phyloP scores from a whole-genome alignment of 2,888 invertebrate genomes.

The Sceliomorpha sp. region DNA sequence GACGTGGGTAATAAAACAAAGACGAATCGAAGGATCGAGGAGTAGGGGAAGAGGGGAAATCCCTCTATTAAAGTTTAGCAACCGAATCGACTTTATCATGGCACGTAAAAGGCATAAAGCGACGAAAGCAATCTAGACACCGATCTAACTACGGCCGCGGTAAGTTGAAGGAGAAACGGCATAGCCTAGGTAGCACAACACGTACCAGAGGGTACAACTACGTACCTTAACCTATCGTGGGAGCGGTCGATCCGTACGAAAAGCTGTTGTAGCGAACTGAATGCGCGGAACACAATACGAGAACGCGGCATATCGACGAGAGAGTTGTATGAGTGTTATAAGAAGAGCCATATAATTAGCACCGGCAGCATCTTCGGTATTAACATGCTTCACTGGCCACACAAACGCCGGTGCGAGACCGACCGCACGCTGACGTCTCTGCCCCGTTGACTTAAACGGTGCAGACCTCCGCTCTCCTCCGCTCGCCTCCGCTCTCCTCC shows the following conservation, averaged over 20 bases:
- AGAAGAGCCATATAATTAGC: constrained; percentile 68
- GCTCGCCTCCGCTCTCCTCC: constrained; percentile 38
- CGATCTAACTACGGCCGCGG: constrained; percentile 62
- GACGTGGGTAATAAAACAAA: constrained; percentile 51
- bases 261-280: constrained; percentile 59
- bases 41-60: constrained; percentile 45
- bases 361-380: constrained; percentile 60
- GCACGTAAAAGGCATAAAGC: constrained; percentile 72
- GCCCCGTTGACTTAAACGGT: constrained; percentile 42
- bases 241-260: constrained; percentile 59
- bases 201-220: constrained; percentile 51
- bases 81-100: constrained; percentile 56
- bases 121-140: constrained; percentile 71
- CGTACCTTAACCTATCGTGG: constrained; percentile 62
- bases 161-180: constrained; percentile 57
- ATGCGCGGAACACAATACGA: constrained; percentile 57
- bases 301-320: constrained; percentile 54
- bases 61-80: constrained; percentile 63
- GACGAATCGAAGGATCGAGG: constrained; percentile 35
- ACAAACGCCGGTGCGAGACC: constrained; percentile 24
- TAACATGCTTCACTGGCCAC: constrained; percentile 58
- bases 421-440: constrained; percentile 17
- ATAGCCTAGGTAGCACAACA: constrained; percentile 47
- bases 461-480: constrained; percentile 37
- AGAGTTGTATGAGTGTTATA: constrained; percentile 59